Percentiles rank a stretch among this genome's conserved stretches.
These are phyloP conservation scores for Urechis unicinctus DNA, from an alignment of 2,888 invertebrate species.

Conservation along the genomic window DNA sequence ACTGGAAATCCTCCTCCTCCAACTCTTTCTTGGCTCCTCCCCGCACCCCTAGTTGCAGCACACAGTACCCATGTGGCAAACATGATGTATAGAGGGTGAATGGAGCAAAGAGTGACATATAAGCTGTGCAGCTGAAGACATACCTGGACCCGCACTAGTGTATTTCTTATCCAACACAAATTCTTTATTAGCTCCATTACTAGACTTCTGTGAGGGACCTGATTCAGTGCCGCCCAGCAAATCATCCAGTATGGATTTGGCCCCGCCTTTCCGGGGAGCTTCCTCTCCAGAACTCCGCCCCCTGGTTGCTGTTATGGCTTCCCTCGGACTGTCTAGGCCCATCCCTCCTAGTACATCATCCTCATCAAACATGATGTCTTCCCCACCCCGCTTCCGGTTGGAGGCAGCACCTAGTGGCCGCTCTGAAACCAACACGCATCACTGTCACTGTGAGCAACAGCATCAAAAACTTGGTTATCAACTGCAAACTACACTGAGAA, in stretches of 20 bases:
- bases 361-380: conserved; percentile 6
- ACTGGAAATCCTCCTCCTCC: conserved; percentile 40
- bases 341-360: conserved; percentile 7
- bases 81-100: too few relatives aligned
- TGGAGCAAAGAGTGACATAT: too few relatives aligned
- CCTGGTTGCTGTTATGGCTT: background rate
- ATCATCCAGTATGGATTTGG: conserved; percentile 32
- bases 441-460: too few relatives aligned
- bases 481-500: too few relatives aligned
- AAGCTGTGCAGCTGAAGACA: too few relatives aligned
- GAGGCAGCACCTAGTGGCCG: too few relatives aligned
- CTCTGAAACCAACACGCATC: too few relatives aligned
- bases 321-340: conserved; percentile 5
- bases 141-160: conserved; percentile 11
- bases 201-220: conserved; percentile 23
- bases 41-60: too few relatives aligned
- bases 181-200: conserved; percentile 27
- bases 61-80: too few relatives aligned
- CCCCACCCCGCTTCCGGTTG: too few relatives aligned
- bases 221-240: conserved; percentile 29
- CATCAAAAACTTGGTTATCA: too few relatives aligned
- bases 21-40: conserved; percentile 5
- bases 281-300: too few relatives aligned
- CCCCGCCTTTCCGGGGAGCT: conserved; percentile 2
- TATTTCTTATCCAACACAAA: conserved; percentile 42